These are phyloP conservation scores for Capromys pilorides DNA, from an alignment of 2,797 vertebrate genomes.

Conservation along the genomic window DNA sequence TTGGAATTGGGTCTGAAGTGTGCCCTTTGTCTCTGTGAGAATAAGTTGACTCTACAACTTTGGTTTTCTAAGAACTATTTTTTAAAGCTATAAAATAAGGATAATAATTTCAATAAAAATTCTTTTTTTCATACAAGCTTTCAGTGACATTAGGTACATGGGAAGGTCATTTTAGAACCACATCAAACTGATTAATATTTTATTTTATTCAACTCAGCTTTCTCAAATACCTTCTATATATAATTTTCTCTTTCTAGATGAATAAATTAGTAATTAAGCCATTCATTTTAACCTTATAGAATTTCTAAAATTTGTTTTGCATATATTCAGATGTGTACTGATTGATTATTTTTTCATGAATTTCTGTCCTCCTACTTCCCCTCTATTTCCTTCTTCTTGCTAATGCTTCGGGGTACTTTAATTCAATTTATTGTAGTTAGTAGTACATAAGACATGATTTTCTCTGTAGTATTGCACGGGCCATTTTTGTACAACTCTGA, in stretches of 20 bases:
- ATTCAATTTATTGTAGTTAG: neutral
- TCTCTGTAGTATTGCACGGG: neutral
- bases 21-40: neutral
- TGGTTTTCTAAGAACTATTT: neutral
- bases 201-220: neutral
- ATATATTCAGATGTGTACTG: neutral
- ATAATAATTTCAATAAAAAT: neutral
- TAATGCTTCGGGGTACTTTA: neutral
- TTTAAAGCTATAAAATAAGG: constrained; percentile 11
- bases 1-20: neutral
- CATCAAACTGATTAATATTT: constrained; percentile 5
- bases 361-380: neutral
- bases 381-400: neutral
- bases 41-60: neutral
- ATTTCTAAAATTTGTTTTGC: constrained; percentile 14
- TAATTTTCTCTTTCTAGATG: constrained; percentile 34
- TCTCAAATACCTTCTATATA: neutral
- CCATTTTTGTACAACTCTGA: neutral
- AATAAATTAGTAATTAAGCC: constrained; percentile 25
- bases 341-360: neutral
- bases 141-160: neutral
- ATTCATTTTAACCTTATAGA: neutral
- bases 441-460: neutral
- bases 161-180: constrained; percentile 7
- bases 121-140: constrained; percentile 5